Base-by-base conservation (phyloP, 2,797 vertebrate genomes). In the Melopsittacus undulatus region DNA sequence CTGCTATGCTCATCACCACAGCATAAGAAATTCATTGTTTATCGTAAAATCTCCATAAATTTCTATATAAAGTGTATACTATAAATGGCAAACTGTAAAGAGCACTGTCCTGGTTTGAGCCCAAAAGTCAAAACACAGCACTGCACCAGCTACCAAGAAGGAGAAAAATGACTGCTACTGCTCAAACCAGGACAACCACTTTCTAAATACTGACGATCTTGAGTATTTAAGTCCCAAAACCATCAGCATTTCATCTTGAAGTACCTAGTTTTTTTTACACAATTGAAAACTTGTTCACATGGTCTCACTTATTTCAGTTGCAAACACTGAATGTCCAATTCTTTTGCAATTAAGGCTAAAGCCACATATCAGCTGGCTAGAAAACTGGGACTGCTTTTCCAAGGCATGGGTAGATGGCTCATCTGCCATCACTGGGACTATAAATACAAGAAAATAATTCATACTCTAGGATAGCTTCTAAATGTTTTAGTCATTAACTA, bases 361-460 rank as follows among this genome's bases (percentile, higher is more conserved):
- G 26, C 8, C 69, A 45, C n/a, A 30, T 0, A 0, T 5, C 72
- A 11, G 7, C 3, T 30, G 23, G 38, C 9, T 81, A 72, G 24
- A 78, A 96, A 94, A 86, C 43, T 54, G 67, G 61, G 40, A 66
- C 3, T 17, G 70, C 21, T 66, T 70, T 88, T 86, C 63, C 32
- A 43, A 62, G 66, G 13, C 29, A 69, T 19, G 9, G 11, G 10
- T n/a, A 66, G 14, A 68, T 24, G 21, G 30, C 18, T 83, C 30
- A 57, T 73, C n/a, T 73, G 49, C 27, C 36, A 66, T 32, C 59
- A 59, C 1, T 61, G 7, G 11, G 27, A 72, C n/a, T 75, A 75
- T 16, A 78, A 83, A 79, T 34, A 43, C 7, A 86, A 34, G 34
- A 38, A 66, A 59, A 9, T 22, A 81, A 52, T 19, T 57, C 30